Percentiles rank a stretch among this genome's conserved stretches.
Evolutionary conservation across 2,113 vertebrate genomes (phyloP).

Genomic region (Nannobrachium achirus): DNA sequence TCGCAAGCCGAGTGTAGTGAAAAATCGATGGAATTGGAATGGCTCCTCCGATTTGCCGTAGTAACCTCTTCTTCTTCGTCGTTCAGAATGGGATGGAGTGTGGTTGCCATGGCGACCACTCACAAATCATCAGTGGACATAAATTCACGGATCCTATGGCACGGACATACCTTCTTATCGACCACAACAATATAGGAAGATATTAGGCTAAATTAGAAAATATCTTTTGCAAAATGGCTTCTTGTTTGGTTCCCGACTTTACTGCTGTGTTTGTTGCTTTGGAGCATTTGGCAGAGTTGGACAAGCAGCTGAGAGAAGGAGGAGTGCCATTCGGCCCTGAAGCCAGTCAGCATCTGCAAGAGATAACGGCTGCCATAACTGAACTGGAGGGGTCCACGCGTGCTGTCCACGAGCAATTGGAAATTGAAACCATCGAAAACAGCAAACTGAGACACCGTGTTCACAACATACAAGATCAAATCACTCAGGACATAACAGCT

Average conservation of each 20-base stretch:
- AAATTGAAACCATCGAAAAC: conserved; percentile 85
- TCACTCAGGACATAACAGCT: conserved; percentile 46
- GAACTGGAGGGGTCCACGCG: conserved; percentile 80
- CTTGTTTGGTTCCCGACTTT: conserved; percentile 66
- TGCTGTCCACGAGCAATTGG: conserved; percentile 73
- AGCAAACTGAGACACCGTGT: conserved; percentile 78
- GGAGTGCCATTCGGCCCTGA: conserved; percentile 72
- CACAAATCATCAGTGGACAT: not conserved
- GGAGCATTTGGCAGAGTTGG: conserved; percentile 75
- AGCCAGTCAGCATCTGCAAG: conserved; percentile 73
- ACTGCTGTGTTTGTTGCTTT: conserved; percentile 64
- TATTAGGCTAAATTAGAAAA: not conserved
- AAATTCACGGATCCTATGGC: too few species aligned
- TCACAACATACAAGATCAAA: conserved; percentile 53
- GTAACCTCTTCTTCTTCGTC: not conserved
- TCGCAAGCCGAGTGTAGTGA: not conserved
- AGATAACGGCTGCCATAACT: conserved; percentile 74
- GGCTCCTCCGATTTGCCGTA: conserved; percentile 41
- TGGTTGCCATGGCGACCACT: conserved; percentile 41
- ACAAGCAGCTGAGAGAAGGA: conserved; percentile 77
- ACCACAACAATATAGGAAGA: not conserved
- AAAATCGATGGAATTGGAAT: rapidly evolving
- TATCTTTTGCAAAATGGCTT: conserved; percentile 61
- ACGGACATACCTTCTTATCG: not conserved
- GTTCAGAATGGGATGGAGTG: not conserved